Percentiles rank a stretch among this genome's conserved stretches.
phyloP scores from a whole-genome alignment of 2,113 vertebrate species.

The Lycaon pictus region DNA sequence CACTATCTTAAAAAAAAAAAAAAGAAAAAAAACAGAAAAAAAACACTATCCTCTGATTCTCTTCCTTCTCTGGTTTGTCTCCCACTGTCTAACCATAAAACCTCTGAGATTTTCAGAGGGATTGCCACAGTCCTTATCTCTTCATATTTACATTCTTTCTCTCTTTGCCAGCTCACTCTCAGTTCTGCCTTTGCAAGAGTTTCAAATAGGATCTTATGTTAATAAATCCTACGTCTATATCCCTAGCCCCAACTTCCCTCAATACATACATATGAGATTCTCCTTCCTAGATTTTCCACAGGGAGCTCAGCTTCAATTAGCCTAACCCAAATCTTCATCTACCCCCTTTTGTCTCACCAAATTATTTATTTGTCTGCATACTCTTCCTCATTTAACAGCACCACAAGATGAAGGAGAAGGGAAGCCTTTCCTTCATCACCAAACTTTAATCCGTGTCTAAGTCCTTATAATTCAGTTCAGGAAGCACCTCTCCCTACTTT shows the following conservation, averaged over 20 bases:
- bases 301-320: background rate
- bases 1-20: too few relatives aligned
- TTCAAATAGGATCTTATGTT: background rate
- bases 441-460: background rate
- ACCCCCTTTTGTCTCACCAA: background rate
- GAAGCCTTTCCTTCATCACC: background rate
- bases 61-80: background rate
- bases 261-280: background rate
- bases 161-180: background rate
- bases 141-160: background rate
- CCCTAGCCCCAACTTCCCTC: background rate
- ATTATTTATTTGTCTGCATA: background rate
- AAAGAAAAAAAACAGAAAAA: too few relatives aligned
- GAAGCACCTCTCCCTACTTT: background rate
- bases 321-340: background rate
- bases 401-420: background rate
- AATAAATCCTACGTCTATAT: background rate
- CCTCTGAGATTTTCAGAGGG: background rate
- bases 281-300: background rate
- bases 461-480: background rate
- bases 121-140: background rate
- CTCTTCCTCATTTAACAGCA: background rate
- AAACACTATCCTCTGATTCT: background rate
- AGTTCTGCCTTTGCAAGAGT: background rate
- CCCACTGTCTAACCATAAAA: background rate